phyloP scores from a whole-genome alignment of 1,140 invertebrate genomes.

The Ylistrum balloti region DNA sequence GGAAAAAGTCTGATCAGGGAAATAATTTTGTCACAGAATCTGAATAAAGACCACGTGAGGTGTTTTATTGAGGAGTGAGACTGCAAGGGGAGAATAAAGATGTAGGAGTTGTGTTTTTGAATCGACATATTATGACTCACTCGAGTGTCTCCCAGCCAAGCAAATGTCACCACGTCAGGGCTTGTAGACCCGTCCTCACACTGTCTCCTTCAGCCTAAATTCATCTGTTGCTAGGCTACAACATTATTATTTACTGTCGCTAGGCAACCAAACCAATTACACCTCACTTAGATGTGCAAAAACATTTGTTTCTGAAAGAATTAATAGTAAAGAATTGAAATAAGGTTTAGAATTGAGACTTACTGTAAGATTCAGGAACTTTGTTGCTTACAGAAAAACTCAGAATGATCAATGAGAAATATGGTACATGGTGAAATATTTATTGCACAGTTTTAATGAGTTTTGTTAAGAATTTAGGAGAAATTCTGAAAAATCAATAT shows the following conservation, averaged over 20 bases:
- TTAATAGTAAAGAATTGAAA: constrained; percentile 1
- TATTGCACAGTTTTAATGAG: not conserved
- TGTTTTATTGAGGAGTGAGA: too few species aligned
- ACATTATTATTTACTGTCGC: constrained; percentile 19
- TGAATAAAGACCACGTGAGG: too few species aligned
- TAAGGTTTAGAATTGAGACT: not conserved
- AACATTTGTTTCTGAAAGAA: not conserved
- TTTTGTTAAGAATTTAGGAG: not conserved
- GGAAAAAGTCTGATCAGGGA: too few species aligned
- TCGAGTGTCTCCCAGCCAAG: not conserved
- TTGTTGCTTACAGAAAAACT: not conserved
- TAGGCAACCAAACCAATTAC: constrained; percentile 6
- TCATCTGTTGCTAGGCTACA: constrained; percentile 26
- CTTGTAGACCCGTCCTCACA: not conserved
- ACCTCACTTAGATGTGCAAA: constrained; percentile 21
- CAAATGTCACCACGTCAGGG: constrained; percentile 23
- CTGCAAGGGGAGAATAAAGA: not conserved
- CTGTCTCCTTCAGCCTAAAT: not conserved
- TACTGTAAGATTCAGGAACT: too few species aligned
- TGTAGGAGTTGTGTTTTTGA: not conserved
- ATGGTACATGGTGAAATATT: not conserved
- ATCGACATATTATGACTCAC: not conserved
- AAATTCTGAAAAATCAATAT: not conserved
- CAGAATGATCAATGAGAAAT: not conserved
- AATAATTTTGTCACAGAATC: too few species aligned